Percentiles rank a stretch among this genome's conserved stretches.
Evolutionary conservation across 2,797 vertebrate species (phyloP).

Genomic region (Melanitta fusca): DNA sequence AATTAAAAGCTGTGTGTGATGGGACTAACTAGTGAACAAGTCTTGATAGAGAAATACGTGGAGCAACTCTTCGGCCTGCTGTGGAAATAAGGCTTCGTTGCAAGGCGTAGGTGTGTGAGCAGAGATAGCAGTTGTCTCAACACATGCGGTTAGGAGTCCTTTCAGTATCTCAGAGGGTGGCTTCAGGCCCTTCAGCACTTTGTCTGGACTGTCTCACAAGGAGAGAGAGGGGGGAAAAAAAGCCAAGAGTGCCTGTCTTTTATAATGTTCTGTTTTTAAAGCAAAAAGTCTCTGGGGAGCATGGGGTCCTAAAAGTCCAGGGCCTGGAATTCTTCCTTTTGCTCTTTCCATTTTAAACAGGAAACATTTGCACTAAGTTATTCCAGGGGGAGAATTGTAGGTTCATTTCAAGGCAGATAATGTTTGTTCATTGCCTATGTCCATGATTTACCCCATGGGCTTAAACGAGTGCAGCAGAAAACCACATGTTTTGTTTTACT

Average conservation of each 20-base stretch:
- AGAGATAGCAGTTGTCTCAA: constrained; percentile 27
- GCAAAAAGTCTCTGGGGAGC: constrained; percentile 72
- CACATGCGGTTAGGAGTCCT: background rate
- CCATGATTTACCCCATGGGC: constrained; percentile 81
- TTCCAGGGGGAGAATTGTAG: constrained; percentile 75
- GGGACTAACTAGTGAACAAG: background rate
- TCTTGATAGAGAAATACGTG: background rate
- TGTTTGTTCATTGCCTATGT: constrained; percentile 80
- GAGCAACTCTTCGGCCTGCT: background rate
- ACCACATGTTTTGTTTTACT: constrained; percentile 78
- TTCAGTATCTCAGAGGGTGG: constrained; percentile 55
- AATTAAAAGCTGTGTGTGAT: constrained; percentile 14
- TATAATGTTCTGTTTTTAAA: constrained; percentile 83
- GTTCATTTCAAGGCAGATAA: constrained; percentile 84
- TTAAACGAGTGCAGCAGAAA: constrained; percentile 75
- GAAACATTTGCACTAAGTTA: constrained; percentile 84
- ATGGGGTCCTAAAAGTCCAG: constrained; percentile 78
- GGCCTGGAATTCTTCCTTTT: constrained; percentile 83
- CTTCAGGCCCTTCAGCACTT: constrained; percentile 76
- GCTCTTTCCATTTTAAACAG: constrained; percentile 84
- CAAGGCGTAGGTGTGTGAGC: constrained; percentile 46
- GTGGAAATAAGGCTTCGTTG: constrained; percentile 8
- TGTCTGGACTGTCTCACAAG: constrained; percentile 79
- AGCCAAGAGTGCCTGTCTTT: constrained; percentile 75
- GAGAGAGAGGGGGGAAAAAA: background rate